These are phyloP conservation scores for Cebidichthys violaceus DNA, from an alignment of 2,113 vertebrate species.

Conservation along the genomic window DNA sequence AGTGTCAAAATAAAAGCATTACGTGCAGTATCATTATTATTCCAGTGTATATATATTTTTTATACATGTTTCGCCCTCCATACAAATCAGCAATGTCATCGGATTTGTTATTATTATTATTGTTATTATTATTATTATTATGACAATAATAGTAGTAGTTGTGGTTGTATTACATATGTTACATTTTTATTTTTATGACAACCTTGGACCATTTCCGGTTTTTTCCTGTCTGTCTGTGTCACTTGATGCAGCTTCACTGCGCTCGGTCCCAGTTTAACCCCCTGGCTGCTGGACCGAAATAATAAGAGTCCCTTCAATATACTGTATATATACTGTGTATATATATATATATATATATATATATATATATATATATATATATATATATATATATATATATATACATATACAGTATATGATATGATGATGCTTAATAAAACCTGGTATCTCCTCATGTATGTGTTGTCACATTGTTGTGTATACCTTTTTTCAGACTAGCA, in stretches of 20 bases:
- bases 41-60: no score
- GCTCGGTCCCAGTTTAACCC: slow-evolving; percentile 68
- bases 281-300: slow-evolving; percentile 1
- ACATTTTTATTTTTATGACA: slow-evolving; percentile 11
- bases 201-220: background rate
- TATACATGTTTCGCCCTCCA: no score
- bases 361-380: no score
- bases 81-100: background rate
- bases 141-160: background rate
- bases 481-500: background rate
- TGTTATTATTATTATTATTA: background rate
- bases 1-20: slow-evolving; percentile 40
- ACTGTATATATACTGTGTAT: no score
- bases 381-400: no score
- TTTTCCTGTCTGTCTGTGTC: background rate
- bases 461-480: background rate
- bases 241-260: background rate
- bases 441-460: background rate
- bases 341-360: no score
- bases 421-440: background rate
- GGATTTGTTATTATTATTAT: background rate
- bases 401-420: no score
- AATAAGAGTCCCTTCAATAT: background rate
- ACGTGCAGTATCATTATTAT: background rate
- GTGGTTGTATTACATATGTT: background rate